Conservation (phyloP, 1,140 invertebrate genomes). For the Drosophila triauraria region DNA sequence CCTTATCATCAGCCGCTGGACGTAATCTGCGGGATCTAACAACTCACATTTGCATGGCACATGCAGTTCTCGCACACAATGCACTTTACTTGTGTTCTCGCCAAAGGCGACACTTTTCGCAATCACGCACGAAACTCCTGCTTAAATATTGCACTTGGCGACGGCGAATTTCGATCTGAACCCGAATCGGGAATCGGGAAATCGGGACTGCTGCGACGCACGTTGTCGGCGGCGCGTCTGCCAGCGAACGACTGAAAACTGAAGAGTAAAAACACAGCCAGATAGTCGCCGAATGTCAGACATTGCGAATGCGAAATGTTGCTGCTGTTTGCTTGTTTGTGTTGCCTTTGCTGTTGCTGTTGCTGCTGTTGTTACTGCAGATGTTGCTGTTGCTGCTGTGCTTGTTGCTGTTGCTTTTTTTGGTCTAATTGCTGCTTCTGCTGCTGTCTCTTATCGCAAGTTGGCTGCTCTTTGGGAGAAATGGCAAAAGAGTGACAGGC, state of each 20-base stretch:
- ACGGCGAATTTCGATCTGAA: slow-evolving; percentile 32
- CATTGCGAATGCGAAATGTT: slow-evolving; percentile 45
- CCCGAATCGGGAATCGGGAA: slow-evolving; percentile 27
- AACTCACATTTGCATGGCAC: slow-evolving; percentile 53
- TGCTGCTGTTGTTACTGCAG: background rate
- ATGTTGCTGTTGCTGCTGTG: slow-evolving; percentile 2
- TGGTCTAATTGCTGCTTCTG: slow-evolving; percentile 8
- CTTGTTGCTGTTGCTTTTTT: slow-evolving; percentile 7
- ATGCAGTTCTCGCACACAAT: slow-evolving; percentile 10
- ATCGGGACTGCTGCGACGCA: slow-evolving; percentile 42
- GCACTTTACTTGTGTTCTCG: slow-evolving; percentile 25
- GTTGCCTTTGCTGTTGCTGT: slow-evolving; percentile 8
- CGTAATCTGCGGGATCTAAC: slow-evolving; percentile 24
- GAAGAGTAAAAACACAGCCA: slow-evolving; percentile 57
- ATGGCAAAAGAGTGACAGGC: slow-evolving; percentile 22
- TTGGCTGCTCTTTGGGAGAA: slow-evolving; percentile 38
- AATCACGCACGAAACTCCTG: slow-evolving; percentile 52
- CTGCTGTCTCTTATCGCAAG: slow-evolving; percentile 34
- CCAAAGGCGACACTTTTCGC: slow-evolving; percentile 52
- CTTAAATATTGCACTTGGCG: slow-evolving; percentile 12
- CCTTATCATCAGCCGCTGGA: slow-evolving; percentile 35
- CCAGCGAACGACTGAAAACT: slow-evolving; percentile 63
- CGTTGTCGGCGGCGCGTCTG: slow-evolving; percentile 65
- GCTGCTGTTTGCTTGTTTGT: slow-evolving; percentile 20
- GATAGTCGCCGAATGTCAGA: slow-evolving; percentile 58